Evolutionary conservation across 2,113 vertebrate genomes (phyloP).

Genomic region (Columba janthina): DNA sequence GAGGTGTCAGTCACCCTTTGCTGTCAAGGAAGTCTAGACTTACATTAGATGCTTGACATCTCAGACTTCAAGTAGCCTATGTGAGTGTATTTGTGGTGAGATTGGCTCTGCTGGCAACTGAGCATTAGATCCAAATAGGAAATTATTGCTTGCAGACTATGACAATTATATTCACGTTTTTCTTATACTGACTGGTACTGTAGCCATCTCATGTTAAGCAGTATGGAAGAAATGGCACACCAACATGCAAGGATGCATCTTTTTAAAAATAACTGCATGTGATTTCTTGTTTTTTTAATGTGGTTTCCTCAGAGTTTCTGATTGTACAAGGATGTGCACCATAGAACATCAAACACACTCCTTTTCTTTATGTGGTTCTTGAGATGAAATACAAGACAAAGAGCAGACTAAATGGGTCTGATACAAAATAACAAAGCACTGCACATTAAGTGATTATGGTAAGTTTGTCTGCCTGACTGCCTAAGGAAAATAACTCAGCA

Average conservation of each 20-base stretch:
- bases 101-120: not conserved
- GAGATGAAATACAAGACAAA: not conserved
- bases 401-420: not conserved
- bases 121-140: not conserved
- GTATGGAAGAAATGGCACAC: not conserved
- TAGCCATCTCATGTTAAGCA: not conserved
- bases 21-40: not conserved
- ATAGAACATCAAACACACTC: not conserved
- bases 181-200: not conserved
- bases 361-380: not conserved
- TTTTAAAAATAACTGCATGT: not conserved
- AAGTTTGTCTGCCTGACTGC: not conserved
- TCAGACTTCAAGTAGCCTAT: not conserved
- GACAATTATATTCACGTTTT: not conserved
- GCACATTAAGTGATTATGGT: not conserved
- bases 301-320: not conserved
- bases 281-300: not conserved
- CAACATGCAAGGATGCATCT: accelerated
- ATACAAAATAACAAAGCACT: not conserved
- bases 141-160: not conserved
- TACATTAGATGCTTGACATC: not conserved
- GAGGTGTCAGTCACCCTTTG: not conserved
- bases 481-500: not conserved
- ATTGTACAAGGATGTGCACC: not conserved
- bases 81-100: not conserved